Percentiles rank a stretch among this genome's conserved stretches.
Conservation (phyloP, 2,113 vertebrate genomes). For the Phylloscopus whistleri region DNA sequence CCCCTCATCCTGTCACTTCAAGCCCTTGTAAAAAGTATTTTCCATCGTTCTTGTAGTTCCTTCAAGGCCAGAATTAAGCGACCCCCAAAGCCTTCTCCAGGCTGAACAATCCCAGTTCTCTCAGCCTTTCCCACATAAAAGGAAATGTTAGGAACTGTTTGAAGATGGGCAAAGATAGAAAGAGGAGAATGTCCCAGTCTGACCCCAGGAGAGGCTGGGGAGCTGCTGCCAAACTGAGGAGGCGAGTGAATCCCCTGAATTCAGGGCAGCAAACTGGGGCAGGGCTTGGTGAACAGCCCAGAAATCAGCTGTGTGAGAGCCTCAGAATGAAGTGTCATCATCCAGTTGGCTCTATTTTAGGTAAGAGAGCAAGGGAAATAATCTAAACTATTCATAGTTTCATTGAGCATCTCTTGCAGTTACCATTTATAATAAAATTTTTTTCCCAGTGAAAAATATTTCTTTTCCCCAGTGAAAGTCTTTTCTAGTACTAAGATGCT, state of each 20-base stretch:
- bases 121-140: background rate
- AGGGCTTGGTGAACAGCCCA: background rate
- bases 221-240: background rate
- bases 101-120: background rate
- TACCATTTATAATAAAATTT: background rate
- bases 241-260: background rate
- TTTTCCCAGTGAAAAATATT: background rate
- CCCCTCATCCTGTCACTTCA: background rate
- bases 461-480: background rate
- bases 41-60: background rate
- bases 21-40: background rate
- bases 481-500: background rate
- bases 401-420: background rate
- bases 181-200: background rate
- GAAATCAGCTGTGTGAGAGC: background rate
- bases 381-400: background rate
- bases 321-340: background rate
- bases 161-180: background rate
- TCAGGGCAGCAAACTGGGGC: background rate
- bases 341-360: background rate
- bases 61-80: background rate
- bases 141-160: background rate
- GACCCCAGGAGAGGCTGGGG: background rate
- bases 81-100: background rate
- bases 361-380: background rate